A percentile compares a stretch with the other conserved stretches of the same genome.
These are phyloP conservation scores for Choloepus didactylus DNA, from an alignment of 2,797 vertebrate genomes.

Conservation along the genomic window DNA sequence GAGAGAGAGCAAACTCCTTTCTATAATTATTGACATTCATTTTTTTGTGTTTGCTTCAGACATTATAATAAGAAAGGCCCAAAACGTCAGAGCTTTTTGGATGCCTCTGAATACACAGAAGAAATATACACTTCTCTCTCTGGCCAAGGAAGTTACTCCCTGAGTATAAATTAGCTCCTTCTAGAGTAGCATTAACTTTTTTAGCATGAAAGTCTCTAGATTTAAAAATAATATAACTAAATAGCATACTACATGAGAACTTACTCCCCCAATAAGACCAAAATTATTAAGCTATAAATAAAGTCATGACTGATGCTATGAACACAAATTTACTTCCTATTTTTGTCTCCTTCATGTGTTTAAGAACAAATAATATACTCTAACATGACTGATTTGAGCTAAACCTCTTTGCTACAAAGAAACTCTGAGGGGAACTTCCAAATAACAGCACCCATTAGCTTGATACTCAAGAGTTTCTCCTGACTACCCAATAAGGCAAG, in stretches of 20 bases:
- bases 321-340: not conserved
- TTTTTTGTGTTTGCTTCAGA: not conserved
- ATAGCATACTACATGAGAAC: not conserved
- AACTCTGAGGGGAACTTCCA: not conserved
- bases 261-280: not conserved
- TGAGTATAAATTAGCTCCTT: not conserved
- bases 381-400: not conserved
- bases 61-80: not conserved
- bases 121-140: not conserved
- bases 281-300: slow-evolving; percentile 19
- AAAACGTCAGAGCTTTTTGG: not conserved
- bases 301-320: not conserved
- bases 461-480: not conserved
- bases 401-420: not conserved
- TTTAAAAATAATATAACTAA: not conserved
- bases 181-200: not conserved
- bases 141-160: slow-evolving; percentile 10
- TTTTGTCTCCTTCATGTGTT: not conserved
- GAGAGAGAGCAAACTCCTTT: slow-evolving; percentile 34
- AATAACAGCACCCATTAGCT: not conserved
- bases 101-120: slow-evolving; percentile 1
- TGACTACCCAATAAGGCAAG: not conserved
- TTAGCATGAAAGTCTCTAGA: slow-evolving; percentile 19
- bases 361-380: not conserved
- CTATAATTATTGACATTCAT: not conserved